These are phyloP conservation scores for Drosophila punjabiensis DNA, from an alignment of 1,140 invertebrate species.

Conservation along the genomic window DNA sequence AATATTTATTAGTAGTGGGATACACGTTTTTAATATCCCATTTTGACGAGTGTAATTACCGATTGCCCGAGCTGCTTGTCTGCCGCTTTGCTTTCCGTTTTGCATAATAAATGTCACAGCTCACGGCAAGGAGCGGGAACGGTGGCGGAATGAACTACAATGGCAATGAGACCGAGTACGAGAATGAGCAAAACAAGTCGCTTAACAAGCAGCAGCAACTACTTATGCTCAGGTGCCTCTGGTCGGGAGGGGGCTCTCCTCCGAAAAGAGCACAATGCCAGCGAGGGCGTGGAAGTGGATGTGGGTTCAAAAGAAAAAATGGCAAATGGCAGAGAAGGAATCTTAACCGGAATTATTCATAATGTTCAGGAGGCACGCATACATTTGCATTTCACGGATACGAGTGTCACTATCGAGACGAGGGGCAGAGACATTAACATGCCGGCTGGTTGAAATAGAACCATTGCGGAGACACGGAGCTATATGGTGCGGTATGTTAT, in stretches of 20 bases:
- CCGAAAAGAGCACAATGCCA: slow-evolving; percentile 55
- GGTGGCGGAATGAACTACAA: slow-evolving; percentile 53
- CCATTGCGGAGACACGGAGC: slow-evolving; percentile 6
- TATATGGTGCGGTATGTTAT: slow-evolving; percentile 20
- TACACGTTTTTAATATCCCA: not conserved
- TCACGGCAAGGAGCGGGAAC: slow-evolving; percentile 48
- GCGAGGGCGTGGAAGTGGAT: slow-evolving; percentile 31
- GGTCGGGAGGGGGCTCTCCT: slow-evolving; percentile 9
- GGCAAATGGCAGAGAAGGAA: slow-evolving; percentile 75
- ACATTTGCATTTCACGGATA: slow-evolving; percentile 82
- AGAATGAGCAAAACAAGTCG: slow-evolving; percentile 64
- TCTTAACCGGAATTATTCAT: slow-evolving; percentile 81
- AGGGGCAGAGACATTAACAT: slow-evolving; percentile 51
- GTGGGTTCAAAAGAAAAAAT: slow-evolving; percentile 28
- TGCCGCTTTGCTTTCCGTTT: slow-evolving; percentile 69
- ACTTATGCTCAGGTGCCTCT: slow-evolving; percentile 68
- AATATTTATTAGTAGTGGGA: too few relatives aligned
- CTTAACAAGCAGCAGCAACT: slow-evolving; percentile 72
- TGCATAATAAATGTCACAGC: slow-evolving; percentile 78
- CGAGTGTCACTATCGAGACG: slow-evolving; percentile 77
- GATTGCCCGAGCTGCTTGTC: slow-evolving; percentile 48
- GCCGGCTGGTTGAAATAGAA: slow-evolving; percentile 54
- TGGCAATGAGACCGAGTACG: slow-evolving; percentile 36
- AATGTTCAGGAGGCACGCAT: slow-evolving; percentile 82
- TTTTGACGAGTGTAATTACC: slow-evolving; percentile 28